Conservation (phyloP, 2,797 vertebrate species). For the Bufotes viridis region DNA sequence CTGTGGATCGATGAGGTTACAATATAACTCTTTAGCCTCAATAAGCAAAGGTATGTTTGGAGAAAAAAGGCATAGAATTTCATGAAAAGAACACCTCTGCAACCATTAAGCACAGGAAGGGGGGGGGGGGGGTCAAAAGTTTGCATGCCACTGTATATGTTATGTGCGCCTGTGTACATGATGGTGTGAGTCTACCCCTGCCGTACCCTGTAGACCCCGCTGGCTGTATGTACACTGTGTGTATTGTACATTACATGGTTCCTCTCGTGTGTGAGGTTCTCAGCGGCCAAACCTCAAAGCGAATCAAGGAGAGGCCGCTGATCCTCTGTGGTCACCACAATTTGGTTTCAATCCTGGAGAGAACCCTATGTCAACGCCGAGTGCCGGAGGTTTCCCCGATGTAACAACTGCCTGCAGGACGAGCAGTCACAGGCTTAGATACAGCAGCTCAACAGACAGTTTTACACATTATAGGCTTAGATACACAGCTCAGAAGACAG, state of each 20-base stretch:
- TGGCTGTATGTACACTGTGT: neutral
- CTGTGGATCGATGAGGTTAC: too few species aligned
- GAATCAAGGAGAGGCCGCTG: neutral
- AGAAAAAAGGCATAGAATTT: too few species aligned
- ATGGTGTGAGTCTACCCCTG: too few species aligned
- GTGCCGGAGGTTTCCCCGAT: neutral
- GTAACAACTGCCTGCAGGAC: neutral
- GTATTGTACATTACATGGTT: too few species aligned
- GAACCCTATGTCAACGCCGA: neutral
- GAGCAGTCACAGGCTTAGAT: neutral
- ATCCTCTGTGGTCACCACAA: neutral
- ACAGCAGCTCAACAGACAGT: neutral
- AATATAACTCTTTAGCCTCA: too few species aligned
- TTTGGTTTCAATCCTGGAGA: neutral
- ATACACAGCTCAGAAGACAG: neutral
- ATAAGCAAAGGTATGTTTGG: too few species aligned
- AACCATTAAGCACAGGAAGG: too few species aligned
- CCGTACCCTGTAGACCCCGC: too few species aligned
- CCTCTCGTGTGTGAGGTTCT: neutral
- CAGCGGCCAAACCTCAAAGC: neutral
- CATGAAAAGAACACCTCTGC: too few species aligned
- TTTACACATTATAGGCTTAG: neutral
- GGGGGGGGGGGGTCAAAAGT: too few species aligned
- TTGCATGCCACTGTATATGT: too few species aligned
- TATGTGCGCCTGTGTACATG: too few species aligned